phyloP scores from a whole-genome alignment of 2,888 invertebrate species.

The Eupithecia insigniata region DNA sequence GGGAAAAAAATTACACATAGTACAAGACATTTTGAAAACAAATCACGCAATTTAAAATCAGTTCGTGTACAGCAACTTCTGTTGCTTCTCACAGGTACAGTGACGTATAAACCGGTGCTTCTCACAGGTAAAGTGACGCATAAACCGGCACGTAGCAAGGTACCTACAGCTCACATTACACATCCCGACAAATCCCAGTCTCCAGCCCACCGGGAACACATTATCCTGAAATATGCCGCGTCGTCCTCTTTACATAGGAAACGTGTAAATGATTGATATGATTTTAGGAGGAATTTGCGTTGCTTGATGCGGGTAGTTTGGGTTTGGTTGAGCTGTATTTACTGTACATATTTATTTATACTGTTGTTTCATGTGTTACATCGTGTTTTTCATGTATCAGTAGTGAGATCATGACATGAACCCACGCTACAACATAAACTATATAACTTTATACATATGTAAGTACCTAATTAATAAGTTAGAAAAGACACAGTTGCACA shows the following conservation, averaged over 20 bases:
- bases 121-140: constrained; percentile 8
- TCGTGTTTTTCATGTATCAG: no score
- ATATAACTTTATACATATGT: no score
- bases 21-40: not conserved
- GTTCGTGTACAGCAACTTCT: not conserved
- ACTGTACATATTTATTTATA: no score
- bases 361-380: no score
- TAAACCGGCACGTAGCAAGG: constrained; percentile 19
- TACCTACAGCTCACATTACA: constrained; percentile 23
- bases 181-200: constrained; percentile 29
- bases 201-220: constrained; percentile 42
- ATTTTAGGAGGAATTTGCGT: constrained; percentile 45
- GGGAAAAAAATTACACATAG: no score
- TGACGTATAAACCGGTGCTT: not conserved
- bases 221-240: constrained; percentile 52
- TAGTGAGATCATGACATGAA: no score
- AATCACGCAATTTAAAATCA: not conserved
- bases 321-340: not conserved
- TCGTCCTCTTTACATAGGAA: constrained; percentile 70
- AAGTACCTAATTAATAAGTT: no score
- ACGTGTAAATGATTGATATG: constrained; percentile 77
- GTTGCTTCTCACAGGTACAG: not conserved
- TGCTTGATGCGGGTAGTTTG: constrained; percentile 3
- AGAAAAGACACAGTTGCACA: no score
- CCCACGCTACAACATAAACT: no score